These are phyloP conservation scores for Lithophane leautieri DNA, from an alignment of 2,888 invertebrate genomes.

Conservation along the genomic window DNA sequence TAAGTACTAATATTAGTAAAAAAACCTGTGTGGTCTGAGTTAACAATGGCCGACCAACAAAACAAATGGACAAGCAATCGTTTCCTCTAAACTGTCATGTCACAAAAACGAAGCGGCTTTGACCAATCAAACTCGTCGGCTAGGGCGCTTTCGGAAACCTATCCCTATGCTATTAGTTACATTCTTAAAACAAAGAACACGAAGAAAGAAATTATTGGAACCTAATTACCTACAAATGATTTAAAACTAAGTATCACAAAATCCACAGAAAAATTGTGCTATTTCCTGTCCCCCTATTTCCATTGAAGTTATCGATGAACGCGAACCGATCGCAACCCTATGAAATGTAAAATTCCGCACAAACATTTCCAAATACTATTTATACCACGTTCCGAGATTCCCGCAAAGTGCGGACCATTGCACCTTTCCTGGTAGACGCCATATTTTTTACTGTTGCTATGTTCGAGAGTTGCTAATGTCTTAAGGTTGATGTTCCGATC, in stretches of 20 bases:
- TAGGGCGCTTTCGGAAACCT: conserved; percentile 36
- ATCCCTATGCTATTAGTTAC: conserved; percentile 31
- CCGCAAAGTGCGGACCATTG: conserved; percentile 13
- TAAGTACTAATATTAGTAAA: too few species aligned
- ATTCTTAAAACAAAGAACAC: conserved; percentile 36
- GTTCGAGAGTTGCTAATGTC: conserved; percentile 50
- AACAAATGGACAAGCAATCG: conserved; percentile 15
- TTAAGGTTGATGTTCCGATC: too few species aligned
- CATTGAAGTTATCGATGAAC: conserved; percentile 39
- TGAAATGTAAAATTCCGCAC: conserved; percentile 7
- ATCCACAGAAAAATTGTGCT: conserved; percentile 47
- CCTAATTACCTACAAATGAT: conserved; percentile 27
- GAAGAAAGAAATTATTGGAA: conserved; percentile 30
- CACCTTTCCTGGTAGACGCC: conserved; percentile 18
- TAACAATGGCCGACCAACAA: conserved; percentile 26
- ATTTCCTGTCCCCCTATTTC: conserved; percentile 41
- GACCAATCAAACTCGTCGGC: conserved; percentile 49
- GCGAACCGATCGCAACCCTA: conserved; percentile 43
- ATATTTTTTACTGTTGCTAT: conserved; percentile 31
- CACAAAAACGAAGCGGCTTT: conserved; percentile 30
- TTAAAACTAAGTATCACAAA: conserved; percentile 51
- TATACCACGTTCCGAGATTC: conserved; percentile 52
- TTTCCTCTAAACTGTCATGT: conserved; percentile 40
- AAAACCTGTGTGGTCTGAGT: not conserved
- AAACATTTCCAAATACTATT: conserved; percentile 53